These are phyloP conservation scores for Hemiscyllium ocellatum DNA, from an alignment of 2,113 vertebrate genomes.

Conservation along the genomic window DNA sequence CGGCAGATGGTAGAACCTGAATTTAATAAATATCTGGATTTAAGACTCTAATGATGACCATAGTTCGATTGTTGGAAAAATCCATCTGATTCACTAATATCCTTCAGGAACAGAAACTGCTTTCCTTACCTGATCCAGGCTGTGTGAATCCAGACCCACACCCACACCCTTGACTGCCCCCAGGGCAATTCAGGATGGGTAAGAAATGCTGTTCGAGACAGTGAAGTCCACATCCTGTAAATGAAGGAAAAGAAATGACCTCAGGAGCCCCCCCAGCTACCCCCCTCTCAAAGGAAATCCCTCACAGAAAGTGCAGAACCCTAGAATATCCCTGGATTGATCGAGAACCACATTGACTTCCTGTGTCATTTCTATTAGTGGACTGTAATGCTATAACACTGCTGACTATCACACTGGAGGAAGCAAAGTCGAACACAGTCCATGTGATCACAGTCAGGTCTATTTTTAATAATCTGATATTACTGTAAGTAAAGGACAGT, in stretches of 20 bases:
- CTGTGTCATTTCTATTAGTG: not conserved
- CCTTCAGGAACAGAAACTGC: too few species aligned
- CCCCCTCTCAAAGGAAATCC: not conserved
- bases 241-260: not conserved
- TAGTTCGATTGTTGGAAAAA: too few species aligned
- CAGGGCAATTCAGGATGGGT: too few species aligned
- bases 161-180: too few species aligned
- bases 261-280: not conserved
- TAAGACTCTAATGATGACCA: too few species aligned
- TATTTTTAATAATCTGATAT: constrained; percentile 12
- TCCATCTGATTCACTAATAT: too few species aligned
- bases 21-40: too few species aligned
- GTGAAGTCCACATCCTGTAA: too few species aligned
- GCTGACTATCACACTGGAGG: not conserved
- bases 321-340: not conserved
- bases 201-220: too few species aligned
- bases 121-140: too few species aligned
- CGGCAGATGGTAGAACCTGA: too few species aligned
- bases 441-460: not conserved
- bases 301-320: not conserved
- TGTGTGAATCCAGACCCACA: too few species aligned
- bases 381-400: not conserved
- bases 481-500: not conserved
- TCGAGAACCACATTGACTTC: not conserved
- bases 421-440: not conserved